phyloP scores from a whole-genome alignment of 2,888 invertebrate genomes.

The Lepeophtheirus nordmannii region DNA sequence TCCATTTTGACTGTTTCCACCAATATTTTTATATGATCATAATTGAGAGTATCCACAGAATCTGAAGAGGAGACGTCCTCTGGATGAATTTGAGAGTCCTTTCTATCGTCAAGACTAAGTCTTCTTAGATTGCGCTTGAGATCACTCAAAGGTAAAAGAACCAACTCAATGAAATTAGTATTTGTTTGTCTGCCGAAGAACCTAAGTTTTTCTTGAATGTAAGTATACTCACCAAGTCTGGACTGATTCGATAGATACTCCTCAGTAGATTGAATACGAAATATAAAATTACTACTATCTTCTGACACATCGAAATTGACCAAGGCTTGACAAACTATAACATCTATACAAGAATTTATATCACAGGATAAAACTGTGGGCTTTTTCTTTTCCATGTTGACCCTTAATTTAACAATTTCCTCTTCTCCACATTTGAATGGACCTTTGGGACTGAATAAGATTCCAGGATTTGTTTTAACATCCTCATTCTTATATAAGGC shows the following conservation, averaged over 20 bases:
- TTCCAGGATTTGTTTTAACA: constrained; percentile 63
- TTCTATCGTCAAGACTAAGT: constrained; percentile 45
- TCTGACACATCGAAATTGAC: not conserved
- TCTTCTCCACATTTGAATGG: not conserved
- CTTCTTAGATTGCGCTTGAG: not conserved
- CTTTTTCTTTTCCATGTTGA: not conserved
- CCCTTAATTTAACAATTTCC: not conserved
- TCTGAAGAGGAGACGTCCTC: constrained; percentile 66
- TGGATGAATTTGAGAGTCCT: constrained; percentile 53
- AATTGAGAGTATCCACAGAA: constrained; percentile 54
- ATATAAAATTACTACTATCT: not conserved
- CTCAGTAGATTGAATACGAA: not conserved
- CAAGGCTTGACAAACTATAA: not conserved
- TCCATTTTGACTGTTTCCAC: constrained; percentile 43
- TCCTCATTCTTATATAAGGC: constrained; percentile 52
- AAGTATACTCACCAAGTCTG: not conserved
- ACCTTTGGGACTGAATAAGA: constrained; percentile 71
- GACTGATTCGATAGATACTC: not conserved
- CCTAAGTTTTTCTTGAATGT: not conserved
- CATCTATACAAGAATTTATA: not conserved
- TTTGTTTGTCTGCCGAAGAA: not conserved
- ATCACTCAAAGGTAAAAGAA: not conserved
- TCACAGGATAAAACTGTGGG: not conserved
- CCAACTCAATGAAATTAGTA: not conserved
- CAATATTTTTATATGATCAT: constrained; percentile 67